Evolutionary conservation across 2,888 invertebrate species (phyloP).

Genomic region (Alviniconcha strummeri): DNA sequence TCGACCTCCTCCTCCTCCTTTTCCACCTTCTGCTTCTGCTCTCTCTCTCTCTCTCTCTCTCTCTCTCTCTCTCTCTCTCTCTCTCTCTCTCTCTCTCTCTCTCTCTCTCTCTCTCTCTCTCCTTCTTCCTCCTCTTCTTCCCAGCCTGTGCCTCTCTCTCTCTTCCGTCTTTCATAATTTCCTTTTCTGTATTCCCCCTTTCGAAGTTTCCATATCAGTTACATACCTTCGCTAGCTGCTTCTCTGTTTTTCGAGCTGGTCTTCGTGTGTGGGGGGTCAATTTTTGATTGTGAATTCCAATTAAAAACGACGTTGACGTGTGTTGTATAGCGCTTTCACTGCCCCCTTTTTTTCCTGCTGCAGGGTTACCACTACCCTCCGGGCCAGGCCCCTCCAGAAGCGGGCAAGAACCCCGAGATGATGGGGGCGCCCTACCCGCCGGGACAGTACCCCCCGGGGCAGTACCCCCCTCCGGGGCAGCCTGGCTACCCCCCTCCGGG

Average conservation of each 20-base stretch:
- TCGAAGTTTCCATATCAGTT: background rate
- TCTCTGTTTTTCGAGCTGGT: background rate
- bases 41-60: no score
- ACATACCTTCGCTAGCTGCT: no score
- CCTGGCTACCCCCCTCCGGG: constrained; percentile 13
- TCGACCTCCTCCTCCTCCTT: no score
- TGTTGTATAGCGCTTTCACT: no score
- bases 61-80: background rate
- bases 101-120: background rate
- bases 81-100: background rate
- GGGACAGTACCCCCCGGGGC: constrained; percentile 15
- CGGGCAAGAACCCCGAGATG: background rate
- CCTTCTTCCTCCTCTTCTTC: background rate
- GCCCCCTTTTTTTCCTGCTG: background rate
- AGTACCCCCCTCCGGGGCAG: constrained; percentile 3
- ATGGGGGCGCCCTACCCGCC: constrained; percentile 5
- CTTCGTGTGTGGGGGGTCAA: background rate
- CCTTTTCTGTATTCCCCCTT: background rate
- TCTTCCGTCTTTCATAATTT: background rate
- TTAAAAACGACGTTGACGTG: no score
- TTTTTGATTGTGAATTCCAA: background rate
- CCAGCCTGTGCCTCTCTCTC: background rate
- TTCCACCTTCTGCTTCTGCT: background rate
- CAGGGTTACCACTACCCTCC: constrained; percentile 30
- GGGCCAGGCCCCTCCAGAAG: constrained; percentile 22